These are phyloP conservation scores for Apistogramma diplotaenia DNA, from an alignment of 2,113 vertebrate species.

Conservation along the genomic window DNA sequence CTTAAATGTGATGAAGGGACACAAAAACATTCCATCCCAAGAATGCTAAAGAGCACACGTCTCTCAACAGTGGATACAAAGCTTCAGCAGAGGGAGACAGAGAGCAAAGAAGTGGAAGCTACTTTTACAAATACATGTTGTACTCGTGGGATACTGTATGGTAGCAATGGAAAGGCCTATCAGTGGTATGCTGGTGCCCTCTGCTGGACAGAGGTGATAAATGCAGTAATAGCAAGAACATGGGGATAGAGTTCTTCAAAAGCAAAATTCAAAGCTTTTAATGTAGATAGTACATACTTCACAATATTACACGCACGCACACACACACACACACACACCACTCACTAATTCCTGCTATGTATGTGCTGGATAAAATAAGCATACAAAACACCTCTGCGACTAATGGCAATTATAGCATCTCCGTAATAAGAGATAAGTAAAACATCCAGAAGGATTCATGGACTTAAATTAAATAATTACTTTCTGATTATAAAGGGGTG, in stretches of 20 bases:
- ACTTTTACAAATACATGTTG: neutral
- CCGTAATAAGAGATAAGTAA: neutral
- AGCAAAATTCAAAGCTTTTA: neutral
- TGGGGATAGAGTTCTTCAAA: neutral
- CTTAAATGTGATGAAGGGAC: neutral
- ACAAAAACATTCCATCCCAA: neutral
- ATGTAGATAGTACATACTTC: neutral
- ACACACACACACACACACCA: no score
- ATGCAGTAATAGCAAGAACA: neutral
- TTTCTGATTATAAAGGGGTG: neutral
- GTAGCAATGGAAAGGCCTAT: neutral
- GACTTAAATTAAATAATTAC: neutral
- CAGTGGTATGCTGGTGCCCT: slow-evolving; percentile 38
- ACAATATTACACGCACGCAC: neutral
- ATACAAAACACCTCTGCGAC: neutral
- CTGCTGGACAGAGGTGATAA: slow-evolving; percentile 46
- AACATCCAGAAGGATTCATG: neutral
- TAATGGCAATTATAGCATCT: neutral
- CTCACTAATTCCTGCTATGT: neutral
- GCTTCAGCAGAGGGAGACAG: slow-evolving; percentile 48
- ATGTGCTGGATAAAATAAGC: neutral
- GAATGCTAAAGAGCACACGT: neutral
- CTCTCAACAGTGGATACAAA: neutral
- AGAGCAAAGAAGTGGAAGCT: neutral
- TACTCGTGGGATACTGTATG: neutral